Evolutionary conservation across 1,140 invertebrate genomes (phyloP).

Genomic region (Holotrichia oblita): DNA sequence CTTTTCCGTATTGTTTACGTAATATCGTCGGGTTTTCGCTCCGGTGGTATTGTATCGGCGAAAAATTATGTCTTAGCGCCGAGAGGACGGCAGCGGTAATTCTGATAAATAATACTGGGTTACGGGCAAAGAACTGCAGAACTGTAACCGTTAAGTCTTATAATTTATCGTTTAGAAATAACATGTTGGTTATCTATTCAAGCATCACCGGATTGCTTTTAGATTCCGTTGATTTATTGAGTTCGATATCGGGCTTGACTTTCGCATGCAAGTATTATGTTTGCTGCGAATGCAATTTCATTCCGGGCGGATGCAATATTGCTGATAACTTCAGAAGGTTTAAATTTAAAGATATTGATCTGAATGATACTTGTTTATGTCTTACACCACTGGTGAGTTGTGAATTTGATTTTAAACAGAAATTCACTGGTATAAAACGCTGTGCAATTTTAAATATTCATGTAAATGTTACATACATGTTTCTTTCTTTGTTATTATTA

Average conservation of each 20-base stretch:
- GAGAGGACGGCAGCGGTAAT: slow-evolving; percentile 6
- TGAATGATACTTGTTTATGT: too few species aligned
- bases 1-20: slow-evolving; percentile 35
- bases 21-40: slow-evolving; percentile 21
- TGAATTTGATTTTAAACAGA: too few species aligned
- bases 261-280: not conserved
- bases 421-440: too few species aligned
- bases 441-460: too few species aligned
- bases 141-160: not conserved
- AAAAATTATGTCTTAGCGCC: slow-evolving; percentile 31
- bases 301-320: too few species aligned
- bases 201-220: not conserved
- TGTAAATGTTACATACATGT: too few species aligned
- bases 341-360: too few species aligned
- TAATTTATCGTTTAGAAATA: not conserved
- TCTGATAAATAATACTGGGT: slow-evolving; percentile 19
- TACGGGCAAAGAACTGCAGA: not conserved
- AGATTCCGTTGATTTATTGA: not conserved
- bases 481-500: too few species aligned
- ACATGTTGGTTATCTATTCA: not conserved
- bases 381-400: too few species aligned
- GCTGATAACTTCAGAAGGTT: too few species aligned
- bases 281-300: too few species aligned
- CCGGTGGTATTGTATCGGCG: slow-evolving; percentile 1
- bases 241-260: not conserved